Percentiles rank a stretch among this genome's conserved stretches.
These are phyloP conservation scores for Phodopus roborovskii DNA, from an alignment of 2,113 vertebrate species.

Conservation along the genomic window DNA sequence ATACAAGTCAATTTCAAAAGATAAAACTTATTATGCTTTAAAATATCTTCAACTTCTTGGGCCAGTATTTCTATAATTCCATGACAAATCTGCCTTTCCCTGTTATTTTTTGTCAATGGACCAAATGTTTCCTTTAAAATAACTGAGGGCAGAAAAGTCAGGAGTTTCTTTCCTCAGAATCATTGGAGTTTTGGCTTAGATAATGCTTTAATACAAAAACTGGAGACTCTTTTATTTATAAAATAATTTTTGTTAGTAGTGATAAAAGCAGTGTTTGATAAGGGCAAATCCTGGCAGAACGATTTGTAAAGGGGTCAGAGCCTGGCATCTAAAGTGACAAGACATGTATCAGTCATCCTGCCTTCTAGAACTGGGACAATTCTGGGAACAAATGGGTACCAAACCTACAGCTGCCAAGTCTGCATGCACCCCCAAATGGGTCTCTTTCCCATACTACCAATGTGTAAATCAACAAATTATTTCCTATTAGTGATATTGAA, in stretches of 20 bases:
- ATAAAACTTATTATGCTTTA: constrained; percentile 32
- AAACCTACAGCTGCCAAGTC: rapidly evolving
- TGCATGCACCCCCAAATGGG: rapidly evolving
- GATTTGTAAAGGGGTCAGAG: not conserved
- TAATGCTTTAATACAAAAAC: too few relatives aligned
- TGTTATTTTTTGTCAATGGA: not conserved
- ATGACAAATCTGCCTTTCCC: not conserved
- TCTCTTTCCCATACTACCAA: not conserved
- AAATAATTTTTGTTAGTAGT: not conserved
- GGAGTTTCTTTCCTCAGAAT: not conserved
- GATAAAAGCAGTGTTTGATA: not conserved
- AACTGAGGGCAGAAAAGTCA: not conserved
- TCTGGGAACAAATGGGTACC: not conserved
- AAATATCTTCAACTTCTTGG: not conserved
- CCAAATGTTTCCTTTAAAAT: constrained; percentile 7
- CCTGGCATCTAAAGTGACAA: not conserved
- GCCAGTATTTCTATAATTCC: not conserved
- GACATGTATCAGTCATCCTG: not conserved
- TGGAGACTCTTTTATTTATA: not conserved
- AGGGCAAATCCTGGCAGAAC: not conserved
- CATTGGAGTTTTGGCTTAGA: not conserved
- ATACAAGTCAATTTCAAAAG: constrained; percentile 23
- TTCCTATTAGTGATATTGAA: not conserved
- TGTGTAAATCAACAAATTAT: not conserved
- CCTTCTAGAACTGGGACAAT: not conserved